These are phyloP conservation scores for Geotrupes spiniger DNA, from an alignment of 2,888 invertebrate genomes.

Conservation along the genomic window DNA sequence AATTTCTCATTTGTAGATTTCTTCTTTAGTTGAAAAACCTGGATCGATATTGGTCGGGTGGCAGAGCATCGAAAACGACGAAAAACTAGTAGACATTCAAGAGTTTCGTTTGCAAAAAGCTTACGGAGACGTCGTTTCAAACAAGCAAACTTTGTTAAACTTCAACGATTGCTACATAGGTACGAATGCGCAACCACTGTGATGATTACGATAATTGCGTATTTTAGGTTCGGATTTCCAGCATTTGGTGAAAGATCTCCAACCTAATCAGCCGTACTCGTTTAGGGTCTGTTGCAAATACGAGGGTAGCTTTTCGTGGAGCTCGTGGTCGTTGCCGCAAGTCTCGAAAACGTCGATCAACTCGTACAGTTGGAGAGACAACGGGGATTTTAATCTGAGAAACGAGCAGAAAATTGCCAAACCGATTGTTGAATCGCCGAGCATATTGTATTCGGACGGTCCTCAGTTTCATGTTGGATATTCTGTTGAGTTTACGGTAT, in stretches of 20 bases:
- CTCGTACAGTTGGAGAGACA: slow-evolving; percentile 52
- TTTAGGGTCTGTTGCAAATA: slow-evolving; percentile 55
- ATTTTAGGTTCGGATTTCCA: slow-evolving; percentile 48
- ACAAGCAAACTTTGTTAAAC: slow-evolving; percentile 38
- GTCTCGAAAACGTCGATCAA: slow-evolving; percentile 50
- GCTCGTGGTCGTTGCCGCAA: slow-evolving; percentile 56
- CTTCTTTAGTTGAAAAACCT: slow-evolving; percentile 52
- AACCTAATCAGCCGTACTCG: slow-evolving; percentile 51
- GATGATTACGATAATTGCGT: too few species aligned
- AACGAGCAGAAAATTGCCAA: slow-evolving; percentile 54
- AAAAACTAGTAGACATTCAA: slow-evolving; percentile 49
- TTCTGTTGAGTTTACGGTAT: slow-evolving; percentile 55
- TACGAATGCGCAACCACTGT: slow-evolving; percentile 14
- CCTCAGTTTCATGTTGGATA: slow-evolving; percentile 53
- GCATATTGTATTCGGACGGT: slow-evolving; percentile 51
- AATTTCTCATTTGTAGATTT: slow-evolving; percentile 48
- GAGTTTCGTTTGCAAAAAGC: slow-evolving; percentile 51
- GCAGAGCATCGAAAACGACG: slow-evolving; percentile 50
- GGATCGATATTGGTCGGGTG: slow-evolving; percentile 56
- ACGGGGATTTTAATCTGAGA: slow-evolving; percentile 46
- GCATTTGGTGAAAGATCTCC: slow-evolving; percentile 53
- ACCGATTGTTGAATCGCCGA: slow-evolving; percentile 41
- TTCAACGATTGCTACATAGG: slow-evolving; percentile 50
- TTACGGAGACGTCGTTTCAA: slow-evolving; percentile 44
- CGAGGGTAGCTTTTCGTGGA: slow-evolving; percentile 49